Base-by-base conservation (phyloP, 2,888 invertebrate genomes). In the Hylaea fasciaria region DNA sequence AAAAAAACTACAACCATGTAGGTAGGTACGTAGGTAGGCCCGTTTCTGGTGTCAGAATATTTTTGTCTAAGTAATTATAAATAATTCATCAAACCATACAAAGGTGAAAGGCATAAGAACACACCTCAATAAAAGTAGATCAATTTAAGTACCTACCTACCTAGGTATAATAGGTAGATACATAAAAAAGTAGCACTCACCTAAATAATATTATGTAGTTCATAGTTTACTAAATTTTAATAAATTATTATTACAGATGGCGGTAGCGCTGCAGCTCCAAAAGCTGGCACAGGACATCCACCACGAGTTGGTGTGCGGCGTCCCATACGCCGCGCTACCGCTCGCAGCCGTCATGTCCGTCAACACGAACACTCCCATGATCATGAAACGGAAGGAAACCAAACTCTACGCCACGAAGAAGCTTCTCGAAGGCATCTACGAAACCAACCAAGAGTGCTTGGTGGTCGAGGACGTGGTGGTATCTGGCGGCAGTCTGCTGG, bases 311-410 rank as follows among this genome's bases (percentile, higher is more conserved):
- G 90, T 99, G n/a, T 99, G 99, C 84, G 99, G 98, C 12, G 98
- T 99, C 0, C 99, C 99, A 0, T 99, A 99, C 80, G 98, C 99
- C 9, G 99, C 99, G 0, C 89, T 99, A 12, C 98, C 99, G 0
- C 94, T 99, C 57, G 97, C 99, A 0, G 96, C 98, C 0, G 94
- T 97, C 57, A 94, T 97, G 72, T 96, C 97, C 0, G 91, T 95
- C 50, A 94, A 95, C 74, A 93, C 95, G 1, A 89, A 94, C 70
- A 90, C 85, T 5, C 97, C 98, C 0, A 98, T 98, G 98, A 92
- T 98, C 54, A 96, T 98, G 83, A 94, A 97, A 59, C 92, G 99
- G 56, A 98, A 99, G 82, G 99, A 99, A 93, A 95, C 96, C 0
- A 99, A 99, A 89, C 93, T 94, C 7, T 98, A 99, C 83, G 99